A percentile compares a stretch with the other conserved stretches of the same genome.
Evolutionary conservation across 2,888 invertebrate species (phyloP).

Genomic region (Leucophenga montana): DNA sequence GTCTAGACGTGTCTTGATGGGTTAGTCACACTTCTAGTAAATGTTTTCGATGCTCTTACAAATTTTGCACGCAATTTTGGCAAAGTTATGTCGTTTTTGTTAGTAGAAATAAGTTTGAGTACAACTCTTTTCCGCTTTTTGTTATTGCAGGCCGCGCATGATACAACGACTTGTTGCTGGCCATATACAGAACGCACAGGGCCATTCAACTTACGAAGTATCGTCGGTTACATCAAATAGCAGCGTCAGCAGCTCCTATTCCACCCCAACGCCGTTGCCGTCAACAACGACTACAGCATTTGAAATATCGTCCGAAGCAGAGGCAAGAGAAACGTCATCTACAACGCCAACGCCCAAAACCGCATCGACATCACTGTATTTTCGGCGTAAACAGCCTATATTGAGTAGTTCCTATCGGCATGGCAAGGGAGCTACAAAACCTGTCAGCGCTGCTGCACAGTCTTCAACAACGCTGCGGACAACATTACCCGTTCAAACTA

Average conservation of each 20-base stretch:
- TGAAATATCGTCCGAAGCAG: not conserved
- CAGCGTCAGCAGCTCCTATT: conserved; percentile 46
- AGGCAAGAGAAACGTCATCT: conserved; percentile 14
- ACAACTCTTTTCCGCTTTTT: conserved; percentile 1
- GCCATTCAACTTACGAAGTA: conserved; percentile 63
- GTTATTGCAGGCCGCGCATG: conserved; percentile 73
- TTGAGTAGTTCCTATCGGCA: conserved; percentile 61
- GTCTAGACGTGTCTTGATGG: conserved; percentile 17
- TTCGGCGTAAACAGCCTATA: conserved; percentile 22
- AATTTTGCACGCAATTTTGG: not conserved
- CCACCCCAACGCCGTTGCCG: conserved; percentile 3
- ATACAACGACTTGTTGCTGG: conserved; percentile 82
- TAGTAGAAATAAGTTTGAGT: not conserved
- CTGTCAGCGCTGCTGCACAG: conserved; percentile 20
- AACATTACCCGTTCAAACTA: not conserved
- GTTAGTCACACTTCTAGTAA: conserved; percentile 14
- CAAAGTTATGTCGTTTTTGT: not conserved
- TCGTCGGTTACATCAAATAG: conserved; percentile 61
- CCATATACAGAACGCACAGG: conserved; percentile 75
- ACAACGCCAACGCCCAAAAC: conserved; percentile 27
- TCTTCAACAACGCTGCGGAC: conserved; percentile 2
- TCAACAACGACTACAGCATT: conserved; percentile 19
- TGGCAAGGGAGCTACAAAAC: conserved; percentile 29
- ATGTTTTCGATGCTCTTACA: not conserved
- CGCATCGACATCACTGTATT: conserved; percentile 13